Evolutionary conservation across 2,113 vertebrate species (phyloP).

Genomic region (Corythaixoides concolor): DNA sequence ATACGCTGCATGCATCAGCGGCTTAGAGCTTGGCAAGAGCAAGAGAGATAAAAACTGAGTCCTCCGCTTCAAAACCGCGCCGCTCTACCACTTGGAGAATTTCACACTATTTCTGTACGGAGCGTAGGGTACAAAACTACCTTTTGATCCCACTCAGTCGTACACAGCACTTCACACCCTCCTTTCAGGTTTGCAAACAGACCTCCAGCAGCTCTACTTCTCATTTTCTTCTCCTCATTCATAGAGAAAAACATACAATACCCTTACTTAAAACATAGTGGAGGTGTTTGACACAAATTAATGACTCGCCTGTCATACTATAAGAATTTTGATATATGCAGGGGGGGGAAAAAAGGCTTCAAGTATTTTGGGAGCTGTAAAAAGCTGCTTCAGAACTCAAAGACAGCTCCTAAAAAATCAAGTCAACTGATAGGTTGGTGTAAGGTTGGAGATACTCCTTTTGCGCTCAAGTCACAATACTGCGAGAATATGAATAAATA

Average conservation of each 20-base stretch:
- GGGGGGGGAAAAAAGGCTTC: not conserved
- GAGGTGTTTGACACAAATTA: constrained; percentile 15
- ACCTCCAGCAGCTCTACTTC: not conserved
- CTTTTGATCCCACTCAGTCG: not conserved
- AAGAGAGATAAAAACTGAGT: not conserved
- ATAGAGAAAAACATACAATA: not conserved
- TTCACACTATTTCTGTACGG: not conserved
- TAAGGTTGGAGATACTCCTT: not conserved
- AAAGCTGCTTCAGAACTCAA: not conserved
- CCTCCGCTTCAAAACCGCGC: not conserved
- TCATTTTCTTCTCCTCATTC: not conserved
- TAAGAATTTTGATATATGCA: not conserved
- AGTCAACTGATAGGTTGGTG: not conserved
- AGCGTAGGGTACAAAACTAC: not conserved
- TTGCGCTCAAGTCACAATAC: not conserved
- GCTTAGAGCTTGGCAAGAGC: not conserved
- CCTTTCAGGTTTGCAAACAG: constrained; percentile 39
- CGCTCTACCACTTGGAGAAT: not conserved
- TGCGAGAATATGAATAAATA: not conserved
- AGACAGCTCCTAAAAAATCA: not conserved
- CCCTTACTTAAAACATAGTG: not conserved
- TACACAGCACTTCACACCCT: not conserved
- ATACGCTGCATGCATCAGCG: not conserved
- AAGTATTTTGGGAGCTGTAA: not conserved
- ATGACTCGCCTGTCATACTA: not conserved